Evolutionary conservation across 2,888 invertebrate genomes (phyloP).

Genomic region (Zelleria hepariella): DNA sequence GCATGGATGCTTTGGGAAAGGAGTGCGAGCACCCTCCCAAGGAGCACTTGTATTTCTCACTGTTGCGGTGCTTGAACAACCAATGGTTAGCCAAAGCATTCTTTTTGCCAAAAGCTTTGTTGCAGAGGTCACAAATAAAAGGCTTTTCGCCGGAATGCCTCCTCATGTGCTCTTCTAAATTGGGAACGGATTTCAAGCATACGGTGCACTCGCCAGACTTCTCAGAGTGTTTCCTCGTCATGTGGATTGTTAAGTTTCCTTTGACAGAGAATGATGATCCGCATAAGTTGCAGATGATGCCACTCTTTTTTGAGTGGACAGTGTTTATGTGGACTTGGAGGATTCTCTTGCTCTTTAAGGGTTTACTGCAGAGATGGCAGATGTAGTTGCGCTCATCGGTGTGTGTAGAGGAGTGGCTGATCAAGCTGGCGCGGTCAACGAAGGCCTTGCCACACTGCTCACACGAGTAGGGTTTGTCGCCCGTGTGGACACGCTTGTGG

Average conservation of each 20-base stretch:
- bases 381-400: conserved; percentile 65
- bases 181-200: conserved; percentile 68
- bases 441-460: conserved; percentile 48
- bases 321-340: conserved; percentile 59
- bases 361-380: conserved; percentile 67
- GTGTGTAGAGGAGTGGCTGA: conserved; percentile 50
- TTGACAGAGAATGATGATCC: conserved; percentile 66
- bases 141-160: conserved; percentile 72
- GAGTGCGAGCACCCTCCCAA: conserved; percentile 49
- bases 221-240: conserved; percentile 68
- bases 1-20: conserved; percentile 54
- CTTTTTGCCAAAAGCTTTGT: conserved; percentile 40
- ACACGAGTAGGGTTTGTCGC: conserved; percentile 54
- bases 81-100: conserved; percentile 53
- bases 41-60: conserved; percentile 52
- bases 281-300: conserved; percentile 51
- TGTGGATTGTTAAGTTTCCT: conserved; percentile 69
- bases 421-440: conserved; percentile 40
- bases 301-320: conserved; percentile 39
- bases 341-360: conserved; percentile 63
- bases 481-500: conserved; percentile 55
- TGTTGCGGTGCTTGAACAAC: conserved; percentile 54
- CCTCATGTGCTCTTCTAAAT: conserved; percentile 69
- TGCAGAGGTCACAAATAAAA: conserved; percentile 47
- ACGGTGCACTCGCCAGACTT: conserved; percentile 66